Conservation (phyloP, 1,140 invertebrate genomes). For the Lerema accius region DNA sequence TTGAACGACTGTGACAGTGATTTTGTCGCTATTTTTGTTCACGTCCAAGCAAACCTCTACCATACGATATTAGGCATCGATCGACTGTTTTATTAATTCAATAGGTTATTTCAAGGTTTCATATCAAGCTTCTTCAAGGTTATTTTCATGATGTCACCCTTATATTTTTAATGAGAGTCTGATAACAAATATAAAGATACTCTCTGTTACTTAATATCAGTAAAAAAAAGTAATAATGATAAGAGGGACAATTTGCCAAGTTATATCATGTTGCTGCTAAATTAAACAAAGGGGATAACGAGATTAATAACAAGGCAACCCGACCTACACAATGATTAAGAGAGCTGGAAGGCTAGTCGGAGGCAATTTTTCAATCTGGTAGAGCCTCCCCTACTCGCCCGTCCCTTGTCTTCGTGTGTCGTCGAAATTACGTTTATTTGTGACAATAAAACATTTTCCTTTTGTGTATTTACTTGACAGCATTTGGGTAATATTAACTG, state of each 20-base stretch:
- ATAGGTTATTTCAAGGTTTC: constrained; percentile 24
- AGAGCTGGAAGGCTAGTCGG: constrained; percentile 1
- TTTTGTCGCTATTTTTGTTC: constrained; percentile 25
- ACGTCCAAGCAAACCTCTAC: constrained; percentile 1
- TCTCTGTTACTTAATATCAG: too few species aligned
- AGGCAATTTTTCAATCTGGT: constrained; percentile 15
- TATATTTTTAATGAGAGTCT: too few species aligned
- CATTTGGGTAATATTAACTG: too few species aligned
- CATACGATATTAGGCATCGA: constrained; percentile 3
- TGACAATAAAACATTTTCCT: constrained; percentile 6
- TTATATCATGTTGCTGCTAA: neutral
- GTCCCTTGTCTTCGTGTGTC: constrained; percentile 2
- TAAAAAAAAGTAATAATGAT: too few species aligned
- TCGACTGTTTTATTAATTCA: constrained; percentile 15
- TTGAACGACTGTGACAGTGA: constrained; percentile 34
- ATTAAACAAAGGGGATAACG: neutral
- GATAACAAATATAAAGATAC: too few species aligned
- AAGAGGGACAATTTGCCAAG: neutral
- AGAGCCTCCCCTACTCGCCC: neutral
- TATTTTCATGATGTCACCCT: constrained; percentile 4
- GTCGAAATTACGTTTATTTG: constrained; percentile 5
- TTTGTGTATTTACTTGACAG: too few species aligned
- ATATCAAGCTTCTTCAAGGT: constrained; percentile 12
- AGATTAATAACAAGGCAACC: constrained; percentile 2
- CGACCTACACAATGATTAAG: neutral